phyloP scores from a whole-genome alignment of 2,888 invertebrate species.

The Tinea trinotella region DNA sequence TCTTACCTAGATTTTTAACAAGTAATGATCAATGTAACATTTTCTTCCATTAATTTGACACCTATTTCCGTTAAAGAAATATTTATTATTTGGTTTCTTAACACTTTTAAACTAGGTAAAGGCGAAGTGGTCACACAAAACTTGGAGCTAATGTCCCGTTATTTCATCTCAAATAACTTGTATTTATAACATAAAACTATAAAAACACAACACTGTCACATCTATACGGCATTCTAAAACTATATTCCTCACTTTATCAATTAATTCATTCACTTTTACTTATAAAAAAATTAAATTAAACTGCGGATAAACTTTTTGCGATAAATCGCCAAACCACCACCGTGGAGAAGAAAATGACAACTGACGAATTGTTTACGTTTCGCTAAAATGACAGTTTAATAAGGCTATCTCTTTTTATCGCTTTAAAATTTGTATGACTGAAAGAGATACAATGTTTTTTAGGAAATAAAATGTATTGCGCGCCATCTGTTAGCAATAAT shows the following conservation, averaged over 20 bases:
- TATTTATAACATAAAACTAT: background rate
- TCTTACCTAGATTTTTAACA: background rate
- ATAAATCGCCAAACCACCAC: constrained; percentile 33
- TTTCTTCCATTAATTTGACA: background rate
- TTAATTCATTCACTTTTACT: background rate
- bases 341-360: constrained; percentile 43
- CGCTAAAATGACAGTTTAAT: constrained; percentile 40
- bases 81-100: background rate
- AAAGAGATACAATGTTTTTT: background rate
- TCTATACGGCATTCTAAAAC: background rate
- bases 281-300: background rate
- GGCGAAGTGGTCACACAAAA: constrained; percentile 11
- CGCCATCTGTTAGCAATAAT: background rate
- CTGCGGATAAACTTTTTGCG: constrained; percentile 20
- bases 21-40: background rate
- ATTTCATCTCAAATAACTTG: constrained; percentile 13
- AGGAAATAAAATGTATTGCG: background rate
- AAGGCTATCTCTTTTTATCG: constrained; percentile 31
- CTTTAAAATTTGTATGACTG: background rate
- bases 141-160: background rate
- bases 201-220: background rate
- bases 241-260: background rate
- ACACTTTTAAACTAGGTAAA: constrained; percentile 3
- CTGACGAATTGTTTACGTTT: constrained; percentile 53
- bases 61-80: background rate